Base-by-base conservation (phyloP, 2,888 invertebrate species). In the Dynastes grantii region DNA sequence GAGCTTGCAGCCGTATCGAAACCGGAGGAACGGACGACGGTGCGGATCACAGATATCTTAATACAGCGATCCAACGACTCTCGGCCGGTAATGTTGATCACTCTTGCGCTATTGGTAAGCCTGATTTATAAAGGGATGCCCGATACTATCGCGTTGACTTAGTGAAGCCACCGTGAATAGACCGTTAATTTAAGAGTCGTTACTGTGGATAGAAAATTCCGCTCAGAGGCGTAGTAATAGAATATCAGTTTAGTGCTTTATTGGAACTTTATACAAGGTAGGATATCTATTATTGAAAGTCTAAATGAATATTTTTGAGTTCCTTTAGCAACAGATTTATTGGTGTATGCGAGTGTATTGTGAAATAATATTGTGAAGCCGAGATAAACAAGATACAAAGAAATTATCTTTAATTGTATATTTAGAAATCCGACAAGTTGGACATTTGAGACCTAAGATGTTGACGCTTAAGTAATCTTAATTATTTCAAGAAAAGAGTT, bases 81-180 rank as follows among this genome's bases (percentile, higher is more conserved):
- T 61, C 78, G 76, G 63, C 32, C 55, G 27, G 55, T 55, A 55
- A 61, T 53, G 27, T 55, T 55, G 79, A 65, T 63, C 79, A 51
- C 32, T 63, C 70, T 64, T 75, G 63, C 49, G 76, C 76, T 73
- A 58, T 53, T 77, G 73, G 75, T 61, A 55, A 76, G 76, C 22
- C 76, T 76, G 81, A 81, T 81, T 81, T 81, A 81, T 81, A 76
- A 78, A 79, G 78, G 78, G 78, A 78, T 64, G 76, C 76, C 75
- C 78, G 81, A 81, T 81, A 75, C 77, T 78, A 81, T 81, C 81
- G 75, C 63, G 63, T 49, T 81, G 79, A 81, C 78, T 81, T 81
- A 81, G 79, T 78, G 81, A 76, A 81, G 81, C 81, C 81, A 81
- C 81, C 81, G 81, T 81, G 79, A 81, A 79, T 78, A 79, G 73